Base-by-base conservation (phyloP, 2,113 vertebrate species). In the Sebastes fasciatus region DNA sequence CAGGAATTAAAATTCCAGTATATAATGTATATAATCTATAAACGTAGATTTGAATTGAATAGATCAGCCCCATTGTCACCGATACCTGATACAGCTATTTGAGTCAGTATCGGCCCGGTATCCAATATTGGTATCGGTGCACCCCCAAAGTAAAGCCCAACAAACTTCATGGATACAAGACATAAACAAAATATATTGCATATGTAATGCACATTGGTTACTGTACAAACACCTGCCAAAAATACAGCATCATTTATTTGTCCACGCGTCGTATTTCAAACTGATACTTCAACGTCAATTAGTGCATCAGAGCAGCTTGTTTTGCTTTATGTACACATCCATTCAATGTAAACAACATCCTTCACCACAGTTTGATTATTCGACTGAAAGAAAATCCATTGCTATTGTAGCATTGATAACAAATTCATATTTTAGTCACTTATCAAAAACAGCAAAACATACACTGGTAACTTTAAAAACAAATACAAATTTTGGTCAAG, bases 301-400 rank as follows among this genome's bases (percentile, higher is more conserved):
- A 69, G 72, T 83, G 79, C 52, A 8, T 67, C 13, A 40, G 52
- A 82, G 60, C 55, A 82, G 51, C 64, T 17, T 73, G 9, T 51
- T 78, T 65, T 49, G 7, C 68, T 26, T 48, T 19, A 65, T 40
- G n/a, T 82, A 68, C 52, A 76, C 52, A 77, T 81, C 63, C 8
- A 69, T 75, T 83, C 5, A 61, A 1, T 71, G 83, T 88, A 93
- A 91, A 63, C 19, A 34, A 21, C 34, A 63, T 89, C 78, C 71
- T 88, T 85, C 84, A 82, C 61, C 51, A 16, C 16, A 58, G 19
- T 61, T 40, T 8, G 12, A 48, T 70, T 19, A 45, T 13, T 23
- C 0, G 9, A 69, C 57, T 63, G 51, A 49, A 46, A 40, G 10
- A 64, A 19, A 48, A 62, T 34, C 11, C 7, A 9, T 19, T 8